Evolutionary conservation across 1,140 invertebrate species (phyloP), one percentile per base, ranked within the genome.

Genomic region (Ruditapes philippinarum): DNA sequence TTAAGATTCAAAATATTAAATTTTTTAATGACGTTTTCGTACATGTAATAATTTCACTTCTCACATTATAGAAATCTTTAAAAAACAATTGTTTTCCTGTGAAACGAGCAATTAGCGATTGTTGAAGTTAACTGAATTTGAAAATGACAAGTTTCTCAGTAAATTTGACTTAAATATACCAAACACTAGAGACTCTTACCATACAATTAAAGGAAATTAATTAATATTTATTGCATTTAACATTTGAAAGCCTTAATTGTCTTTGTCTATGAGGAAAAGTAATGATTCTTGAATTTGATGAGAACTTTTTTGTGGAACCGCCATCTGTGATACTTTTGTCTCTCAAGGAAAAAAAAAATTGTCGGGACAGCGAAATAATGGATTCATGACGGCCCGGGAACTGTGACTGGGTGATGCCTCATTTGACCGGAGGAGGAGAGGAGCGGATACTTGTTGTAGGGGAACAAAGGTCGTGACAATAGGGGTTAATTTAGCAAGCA

Each of bases 401-500:
- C 74, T 51, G n/a, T 12, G 74, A 17, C 74, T 51, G n/a, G n/a
- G 17, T 19, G 17, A 51, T 33, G 74, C 74, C 42, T 78, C 74
- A 78, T 78, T 78, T 78, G 74, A 57, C 74, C 25, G 45, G 49
- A 36, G 45, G 28, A 54, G 49, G 31, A 19, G 31, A 36, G 49
- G 9, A 12, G 5, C 14, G 49, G 74, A 31, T 76, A 78, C 74
- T 78, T 78, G 74, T 78, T 78, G 74, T 78, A 78, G 33, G 45
- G 70, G 74, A 78, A 78, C 74, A 78, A 78, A 78, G 74, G 74
- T 78, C 74, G 45, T n/a, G 49, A 78, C 45, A 51, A 51, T 54
- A 78, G 49, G 74, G 74, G 74, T 78, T 78, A 78, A 78, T 78
- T 54, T 78, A 54, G 45, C 74, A 54, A 78, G 74, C 74, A 78